Evolutionary conservation across 2,797 vertebrate species (phyloP), one percentile per base, ranked within the genome.

Genomic region (Urocyon cinereoargenteus): DNA sequence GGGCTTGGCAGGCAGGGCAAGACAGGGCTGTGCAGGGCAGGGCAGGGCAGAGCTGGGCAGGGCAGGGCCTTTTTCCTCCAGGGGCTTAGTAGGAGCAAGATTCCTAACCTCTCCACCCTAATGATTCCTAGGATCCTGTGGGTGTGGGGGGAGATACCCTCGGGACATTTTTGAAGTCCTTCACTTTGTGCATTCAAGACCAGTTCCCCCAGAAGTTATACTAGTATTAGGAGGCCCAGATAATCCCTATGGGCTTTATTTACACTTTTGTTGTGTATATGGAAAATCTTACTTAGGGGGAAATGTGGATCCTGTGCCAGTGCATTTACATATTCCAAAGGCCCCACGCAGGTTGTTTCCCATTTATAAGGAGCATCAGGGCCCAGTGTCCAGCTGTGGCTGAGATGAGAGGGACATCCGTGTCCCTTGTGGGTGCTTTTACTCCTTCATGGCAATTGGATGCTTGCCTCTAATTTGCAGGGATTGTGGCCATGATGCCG

Each of bases 201-300:
- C 40, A 55, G 26, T 75, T 55, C 22, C 40, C 36, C n/a, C 51
- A 75, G 73, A 70, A 59, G 4, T 2, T 22, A 10, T 51, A 22
- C 13, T 28, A 28, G 28, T 51, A 26, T 53, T 10, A 36, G 13
- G 12, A 49, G 24, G 62, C n/a, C 45, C 49, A 15, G 26, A 51
- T 40, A 75, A 66, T 86, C 36, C 75, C 49, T 21, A 6, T 1
- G 0, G 19, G 8, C 15, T 82, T 40, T 59, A 45, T 45, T 55
- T 62, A 2, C 6, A 51, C n/a, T 59, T 86, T 26, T 22, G 19
- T 7, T 34, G 66, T 91, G 51, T 62, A 53, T 34, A 0, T 14
- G 31, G 2, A 26, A 10, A 0, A 7, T 53, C 3, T 26, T 24
- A 1, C 28, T 28, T 31, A n/a, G 11, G 16, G 49, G 55, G 10